Evolutionary conservation across 2,113 vertebrate species (phyloP), one percentile per base, ranked within the genome.

Genomic region (Grallaria varia): DNA sequence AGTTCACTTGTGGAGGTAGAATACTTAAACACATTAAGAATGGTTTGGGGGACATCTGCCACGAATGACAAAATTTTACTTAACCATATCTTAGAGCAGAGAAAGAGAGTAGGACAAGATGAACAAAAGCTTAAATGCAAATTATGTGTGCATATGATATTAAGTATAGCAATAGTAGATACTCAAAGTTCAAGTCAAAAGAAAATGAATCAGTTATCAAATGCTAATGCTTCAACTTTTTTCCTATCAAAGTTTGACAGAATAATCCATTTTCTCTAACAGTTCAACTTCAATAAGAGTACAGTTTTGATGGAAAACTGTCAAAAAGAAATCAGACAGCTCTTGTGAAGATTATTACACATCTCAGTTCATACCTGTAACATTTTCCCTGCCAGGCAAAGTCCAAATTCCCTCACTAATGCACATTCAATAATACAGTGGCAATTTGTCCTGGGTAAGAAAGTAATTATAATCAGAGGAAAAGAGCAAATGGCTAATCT

Each of bases 391-490:
- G 42, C 62, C 76, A 93, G 68, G 5, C 44, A 91, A 49, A 88
- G 73, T 69, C 27, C 44, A 97, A 50, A 94, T 87, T 90, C 79
- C 28, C 69, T 85, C 56, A 42, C 79, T 17, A 83, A 53, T 78
- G 44, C 47, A 74, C 79, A 47, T 88, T 91, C 63, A 85, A 59
- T 59, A 91, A 66, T 40, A 71, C 12, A 6, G 0, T 56, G 33
- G 30, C 21, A 91, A 77, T 72, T 94, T 86, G 78, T 77, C n/a
- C n/a, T n/a, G n/a, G n/a, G n/a, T n/a, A n/a, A n/a, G n/a, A 80
- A 96, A 90, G 87, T 90, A 92, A 90, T 92, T 74, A 90, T 71
- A 91, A 79, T 73, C 63, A 88, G 62, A 90, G 82, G 40, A 67
- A 95, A 75, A 67, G 76, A 95, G 44, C 78, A 93, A 22, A 92